These are phyloP conservation scores for Vanessa tameamea DNA, from an alignment of 1,140 invertebrate species.

Conservation along the genomic window DNA sequence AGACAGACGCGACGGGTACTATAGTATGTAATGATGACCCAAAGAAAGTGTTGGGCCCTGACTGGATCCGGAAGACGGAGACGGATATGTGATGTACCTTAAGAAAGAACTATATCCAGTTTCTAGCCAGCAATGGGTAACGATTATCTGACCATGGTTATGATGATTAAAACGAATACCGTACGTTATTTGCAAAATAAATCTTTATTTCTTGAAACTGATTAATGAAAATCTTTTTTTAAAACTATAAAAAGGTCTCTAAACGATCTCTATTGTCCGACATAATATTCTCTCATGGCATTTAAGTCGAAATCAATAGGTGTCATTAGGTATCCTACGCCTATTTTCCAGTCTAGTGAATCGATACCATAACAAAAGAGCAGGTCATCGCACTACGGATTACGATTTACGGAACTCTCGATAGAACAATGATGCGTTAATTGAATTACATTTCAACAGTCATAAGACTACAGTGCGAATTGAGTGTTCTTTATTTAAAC, in stretches of 20 bases:
- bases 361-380: slow-evolving; percentile 50
- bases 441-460: slow-evolving; percentile 21
- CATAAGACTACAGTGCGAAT: slow-evolving; percentile 1
- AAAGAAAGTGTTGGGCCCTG: too few relatives aligned
- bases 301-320: slow-evolving; percentile 52
- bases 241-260: neutral
- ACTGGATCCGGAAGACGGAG: too few relatives aligned
- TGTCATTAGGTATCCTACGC: slow-evolving; percentile 38
- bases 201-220: neutral
- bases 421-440: slow-evolving; percentile 21
- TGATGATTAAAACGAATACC: too few relatives aligned
- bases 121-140: too few relatives aligned
- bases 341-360: slow-evolving; percentile 55
- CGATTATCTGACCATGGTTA: too few relatives aligned
- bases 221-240: neutral
- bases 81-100: too few relatives aligned
- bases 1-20: too few relatives aligned
- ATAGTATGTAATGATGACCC: too few relatives aligned
- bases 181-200: too few relatives aligned
- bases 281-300: slow-evolving; percentile 18
- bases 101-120: too few relatives aligned
- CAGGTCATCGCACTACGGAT: slow-evolving; percentile 34
- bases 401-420: slow-evolving; percentile 26
- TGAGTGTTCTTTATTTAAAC: neutral
- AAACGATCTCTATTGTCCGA: neutral